phyloP scores from a whole-genome alignment of 1,140 invertebrate species.

The Zaprionus taronus region DNA sequence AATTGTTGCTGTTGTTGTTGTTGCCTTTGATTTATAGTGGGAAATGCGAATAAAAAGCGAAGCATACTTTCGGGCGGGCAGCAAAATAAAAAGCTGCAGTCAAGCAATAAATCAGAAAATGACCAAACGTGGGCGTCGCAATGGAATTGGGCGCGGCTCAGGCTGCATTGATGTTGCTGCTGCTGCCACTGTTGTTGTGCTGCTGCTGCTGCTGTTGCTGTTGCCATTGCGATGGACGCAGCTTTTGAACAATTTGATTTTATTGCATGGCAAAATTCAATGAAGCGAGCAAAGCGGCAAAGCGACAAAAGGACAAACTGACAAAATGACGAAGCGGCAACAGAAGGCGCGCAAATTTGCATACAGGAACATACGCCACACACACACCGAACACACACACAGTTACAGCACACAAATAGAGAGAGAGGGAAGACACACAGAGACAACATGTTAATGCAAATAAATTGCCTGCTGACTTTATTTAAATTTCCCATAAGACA shows the following conservation, averaged over 20 bases:
- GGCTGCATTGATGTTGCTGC: slow-evolving; percentile 28
- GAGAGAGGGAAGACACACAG: slow-evolving; percentile 35
- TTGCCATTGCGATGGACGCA: slow-evolving; percentile 56
- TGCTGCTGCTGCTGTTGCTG: slow-evolving; percentile 30
- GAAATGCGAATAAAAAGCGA: slow-evolving; percentile 64
- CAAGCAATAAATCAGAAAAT: slow-evolving; percentile 72
- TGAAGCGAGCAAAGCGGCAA: slow-evolving; percentile 65
- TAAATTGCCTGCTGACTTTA: slow-evolving; percentile 83
- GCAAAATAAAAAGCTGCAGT: slow-evolving; percentile 49
- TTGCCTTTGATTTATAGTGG: slow-evolving; percentile 79
- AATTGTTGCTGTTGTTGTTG: slow-evolving; percentile 49
- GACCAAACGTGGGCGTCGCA: slow-evolving; percentile 63
- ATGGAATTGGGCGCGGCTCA: slow-evolving; percentile 37
- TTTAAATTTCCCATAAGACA: slow-evolving; percentile 83
- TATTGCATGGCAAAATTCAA: slow-evolving; percentile 75
- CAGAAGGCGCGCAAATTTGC: slow-evolving; percentile 76
- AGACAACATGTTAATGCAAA: slow-evolving; percentile 79
- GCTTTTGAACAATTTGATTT: slow-evolving; percentile 75
- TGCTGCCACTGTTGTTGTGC: slow-evolving; percentile 2
- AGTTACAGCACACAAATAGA: slow-evolving; percentile 4
- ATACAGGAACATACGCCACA: slow-evolving; percentile 65
- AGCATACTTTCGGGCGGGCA: slow-evolving; percentile 59
- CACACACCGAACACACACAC: slow-evolving; percentile 36
- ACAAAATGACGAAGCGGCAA: slow-evolving; percentile 57
- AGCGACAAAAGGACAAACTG: slow-evolving; percentile 45